A percentile compares a stretch with the other conserved stretches of the same genome.
phyloP scores from a whole-genome alignment of 1,140 invertebrate genomes.

The Melanaphis sacchari region DNA sequence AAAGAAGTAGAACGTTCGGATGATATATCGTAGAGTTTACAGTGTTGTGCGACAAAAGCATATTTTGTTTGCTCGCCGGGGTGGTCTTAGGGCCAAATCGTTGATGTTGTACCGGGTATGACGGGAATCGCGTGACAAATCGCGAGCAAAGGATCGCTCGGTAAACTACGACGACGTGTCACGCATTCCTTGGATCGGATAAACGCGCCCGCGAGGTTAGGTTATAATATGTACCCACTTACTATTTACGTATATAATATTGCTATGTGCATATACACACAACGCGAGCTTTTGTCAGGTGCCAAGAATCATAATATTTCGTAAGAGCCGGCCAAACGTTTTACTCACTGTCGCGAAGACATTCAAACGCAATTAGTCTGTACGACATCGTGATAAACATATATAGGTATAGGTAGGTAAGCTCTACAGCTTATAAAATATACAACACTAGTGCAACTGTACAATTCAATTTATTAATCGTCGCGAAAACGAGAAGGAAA shows the following conservation, averaged over 20 bases:
- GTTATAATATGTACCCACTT: not conserved
- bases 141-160: not conserved
- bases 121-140: not conserved
- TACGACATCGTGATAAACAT: not conserved
- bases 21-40: not conserved
- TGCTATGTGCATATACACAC: not conserved
- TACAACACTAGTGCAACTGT: not conserved
- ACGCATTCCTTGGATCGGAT: not conserved
- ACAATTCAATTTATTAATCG: no score
- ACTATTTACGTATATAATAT: not conserved
- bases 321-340: not conserved
- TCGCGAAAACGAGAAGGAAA: no score
- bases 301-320: constrained; percentile 25
- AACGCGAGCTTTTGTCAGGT: constrained; percentile 14
- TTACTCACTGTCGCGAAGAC: constrained; percentile 38
- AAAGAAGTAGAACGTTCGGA: not conserved
- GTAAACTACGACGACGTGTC: not conserved
- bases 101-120: not conserved
- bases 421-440: not conserved
- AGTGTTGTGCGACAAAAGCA: not conserved
- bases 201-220: not conserved
- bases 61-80: not conserved
- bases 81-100: not conserved
- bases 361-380: constrained; percentile 28
- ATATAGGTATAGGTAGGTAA: not conserved